Base-by-base conservation (phyloP, 2,888 invertebrate genomes). In the Neocrepidodera transversa region DNA sequence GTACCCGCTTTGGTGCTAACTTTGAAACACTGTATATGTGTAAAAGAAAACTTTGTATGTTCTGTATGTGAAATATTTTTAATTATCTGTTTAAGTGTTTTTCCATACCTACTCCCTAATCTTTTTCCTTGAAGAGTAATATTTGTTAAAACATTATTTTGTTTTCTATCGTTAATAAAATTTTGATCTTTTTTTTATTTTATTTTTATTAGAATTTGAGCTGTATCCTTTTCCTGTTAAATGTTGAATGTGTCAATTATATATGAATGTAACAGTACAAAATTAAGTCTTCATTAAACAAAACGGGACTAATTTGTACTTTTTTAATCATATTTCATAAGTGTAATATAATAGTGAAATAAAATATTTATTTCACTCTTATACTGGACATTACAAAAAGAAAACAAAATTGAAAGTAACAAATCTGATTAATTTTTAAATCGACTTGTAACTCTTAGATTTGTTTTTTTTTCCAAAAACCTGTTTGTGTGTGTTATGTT, bases 21-120 rank as follows among this genome's bases (percentile, higher is more conserved):
- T 32, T 32, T 32, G 32, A 32, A 13, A 32, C 32, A 4, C 11
- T 23, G 10, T 23, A 35, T 50, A 50, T 49, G 49, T 32, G 38
- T 10, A 38, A 38, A 38, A 17, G 38, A 38, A 17, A 17, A 38
- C 8, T n/a, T 38, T 38, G 38, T 38, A 14, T 38, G 42, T 42
- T 47, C 11, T 28, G 49, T 49, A 49, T 50, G 50, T 50, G 36
- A 50, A 36, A 26, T 50, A 50, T 36, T 50, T n/a, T n/a, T n/a
- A n/a, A n/a, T n/a, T n/a, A n/a, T n/a, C n/a, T n/a, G n/a, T n/a
- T 48, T 35, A 49, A n/a, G 20, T 49, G 48, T 49, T 49, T 35
- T 49, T 18, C 35, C 48, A 35, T 2, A 8, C 5, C 30, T 10
- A 35, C n/a, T 35, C 2, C 28, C 28, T 28, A 28, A 28, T 28